phyloP scores from a whole-genome alignment of 2,888 invertebrate species.

The Drosophila pseudotalamancana region DNA sequence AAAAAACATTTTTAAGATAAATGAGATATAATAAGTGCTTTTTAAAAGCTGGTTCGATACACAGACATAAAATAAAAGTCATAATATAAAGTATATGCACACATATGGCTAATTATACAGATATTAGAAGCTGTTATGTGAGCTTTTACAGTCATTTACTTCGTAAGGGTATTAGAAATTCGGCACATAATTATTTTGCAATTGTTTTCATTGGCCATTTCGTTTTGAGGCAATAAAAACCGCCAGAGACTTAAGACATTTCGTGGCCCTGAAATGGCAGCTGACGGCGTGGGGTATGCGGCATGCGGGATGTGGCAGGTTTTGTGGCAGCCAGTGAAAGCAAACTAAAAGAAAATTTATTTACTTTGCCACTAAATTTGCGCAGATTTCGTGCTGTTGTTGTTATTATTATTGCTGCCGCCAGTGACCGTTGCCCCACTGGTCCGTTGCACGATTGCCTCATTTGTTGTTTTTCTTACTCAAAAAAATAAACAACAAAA shows the following conservation, averaged over 20 bases:
- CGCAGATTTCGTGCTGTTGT: slow-evolving; percentile 61
- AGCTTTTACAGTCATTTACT: too few relatives aligned
- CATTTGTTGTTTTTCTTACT: slow-evolving; percentile 67
- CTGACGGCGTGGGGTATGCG: background rate
- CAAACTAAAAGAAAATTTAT: slow-evolving; percentile 74
- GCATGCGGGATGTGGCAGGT: background rate
- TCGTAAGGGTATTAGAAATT: background rate
- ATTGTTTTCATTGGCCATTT: slow-evolving; percentile 15
- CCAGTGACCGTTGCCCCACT: slow-evolving; percentile 15
- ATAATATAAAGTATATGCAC: too few relatives aligned
- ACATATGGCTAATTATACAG: too few relatives aligned
- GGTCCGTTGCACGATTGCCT: slow-evolving; percentile 44
- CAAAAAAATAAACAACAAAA: slow-evolving; percentile 20
- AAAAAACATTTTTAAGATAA: too few relatives aligned
- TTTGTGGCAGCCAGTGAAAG: slow-evolving; percentile 29
- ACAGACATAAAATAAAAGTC: too few relatives aligned
- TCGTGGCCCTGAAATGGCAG: slow-evolving; percentile 47
- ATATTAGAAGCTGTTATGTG: too few relatives aligned
- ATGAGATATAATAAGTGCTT: too few relatives aligned
- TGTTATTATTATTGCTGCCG: slow-evolving; percentile 24
- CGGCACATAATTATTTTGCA: background rate
- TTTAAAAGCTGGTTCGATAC: too few relatives aligned
- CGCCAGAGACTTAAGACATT: slow-evolving; percentile 71
- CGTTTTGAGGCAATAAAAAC: slow-evolving; percentile 60
- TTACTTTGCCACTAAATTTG: slow-evolving; percentile 78